These are phyloP conservation scores for Pocillopora damicornis DNA, from an alignment of 64 coral and sea anemone genomes.

Conservation along the genomic window DNA sequence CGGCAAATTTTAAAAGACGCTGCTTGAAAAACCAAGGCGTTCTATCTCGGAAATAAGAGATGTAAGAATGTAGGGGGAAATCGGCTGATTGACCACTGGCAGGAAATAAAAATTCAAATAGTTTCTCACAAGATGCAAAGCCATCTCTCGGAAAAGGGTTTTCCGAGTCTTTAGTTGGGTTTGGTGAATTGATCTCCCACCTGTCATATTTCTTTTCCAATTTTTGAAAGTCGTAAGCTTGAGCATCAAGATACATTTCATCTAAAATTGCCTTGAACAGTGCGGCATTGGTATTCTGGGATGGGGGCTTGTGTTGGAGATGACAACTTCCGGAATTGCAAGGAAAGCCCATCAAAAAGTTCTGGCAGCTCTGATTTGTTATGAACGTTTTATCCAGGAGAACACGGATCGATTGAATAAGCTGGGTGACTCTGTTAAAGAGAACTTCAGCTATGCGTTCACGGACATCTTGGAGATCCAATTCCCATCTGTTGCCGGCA, in stretches of 20 bases:
- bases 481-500: background rate
- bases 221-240: background rate
- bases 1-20: conserved; percentile 34
- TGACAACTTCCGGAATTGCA: background rate
- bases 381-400: background rate
- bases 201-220: background rate
- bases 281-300: background rate
- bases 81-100: background rate
- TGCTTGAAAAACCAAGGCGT: background rate
- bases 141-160: background rate
- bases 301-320: background rate
- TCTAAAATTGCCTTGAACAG: background rate
- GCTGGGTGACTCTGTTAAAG: background rate
- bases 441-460: background rate
- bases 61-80: background rate
- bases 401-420: background rate
- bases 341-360: background rate
- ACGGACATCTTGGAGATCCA: background rate
- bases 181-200: too few relatives aligned
- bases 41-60: background rate
- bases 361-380: background rate
- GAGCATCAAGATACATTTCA: background rate
- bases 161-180: background rate
- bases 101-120: background rate
- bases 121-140: background rate